Conservation (phyloP, 2,113 vertebrate species). For the Prietella phreatophila region DNA sequence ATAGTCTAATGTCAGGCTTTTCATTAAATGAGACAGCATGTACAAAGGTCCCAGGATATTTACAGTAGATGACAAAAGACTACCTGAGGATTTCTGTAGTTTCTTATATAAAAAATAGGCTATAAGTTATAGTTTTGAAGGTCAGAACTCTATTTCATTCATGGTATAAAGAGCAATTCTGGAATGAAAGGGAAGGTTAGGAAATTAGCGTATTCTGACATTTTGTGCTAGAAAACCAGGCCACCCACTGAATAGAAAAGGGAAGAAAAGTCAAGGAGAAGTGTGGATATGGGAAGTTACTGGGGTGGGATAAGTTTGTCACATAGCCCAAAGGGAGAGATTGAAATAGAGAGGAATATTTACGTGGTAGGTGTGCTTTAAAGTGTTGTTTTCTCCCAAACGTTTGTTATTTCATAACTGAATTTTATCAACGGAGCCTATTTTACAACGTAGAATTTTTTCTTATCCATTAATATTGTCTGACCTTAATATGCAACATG, state of each 20-base stretch:
- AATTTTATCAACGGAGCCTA: too few species aligned
- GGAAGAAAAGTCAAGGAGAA: not conserved
- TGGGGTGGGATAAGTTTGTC: not conserved
- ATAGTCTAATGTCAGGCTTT: not conserved
- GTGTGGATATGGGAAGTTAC: not conserved
- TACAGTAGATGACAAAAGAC: not conserved
- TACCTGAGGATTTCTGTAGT: not conserved
- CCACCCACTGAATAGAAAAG: not conserved
- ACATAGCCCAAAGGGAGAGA: not conserved
- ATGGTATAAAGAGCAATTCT: not conserved
- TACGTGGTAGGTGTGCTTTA: too few species aligned
- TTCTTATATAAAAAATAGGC: not conserved
- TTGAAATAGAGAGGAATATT: not conserved
- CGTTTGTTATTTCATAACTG: too few species aligned
- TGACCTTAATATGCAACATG: not conserved
- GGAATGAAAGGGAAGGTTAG: too few species aligned
- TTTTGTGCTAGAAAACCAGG: not conserved
- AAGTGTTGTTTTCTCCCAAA: too few species aligned
- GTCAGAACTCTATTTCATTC: not conserved
- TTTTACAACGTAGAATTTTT: too few species aligned
- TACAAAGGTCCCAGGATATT: not conserved
- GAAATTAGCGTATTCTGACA: not conserved
- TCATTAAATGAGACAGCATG: constrained; percentile 16
- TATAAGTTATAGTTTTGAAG: not conserved
- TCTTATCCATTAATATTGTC: not conserved